Base-by-base conservation (phyloP, 2,888 invertebrate genomes). In the Nomada ruficornis region DNA sequence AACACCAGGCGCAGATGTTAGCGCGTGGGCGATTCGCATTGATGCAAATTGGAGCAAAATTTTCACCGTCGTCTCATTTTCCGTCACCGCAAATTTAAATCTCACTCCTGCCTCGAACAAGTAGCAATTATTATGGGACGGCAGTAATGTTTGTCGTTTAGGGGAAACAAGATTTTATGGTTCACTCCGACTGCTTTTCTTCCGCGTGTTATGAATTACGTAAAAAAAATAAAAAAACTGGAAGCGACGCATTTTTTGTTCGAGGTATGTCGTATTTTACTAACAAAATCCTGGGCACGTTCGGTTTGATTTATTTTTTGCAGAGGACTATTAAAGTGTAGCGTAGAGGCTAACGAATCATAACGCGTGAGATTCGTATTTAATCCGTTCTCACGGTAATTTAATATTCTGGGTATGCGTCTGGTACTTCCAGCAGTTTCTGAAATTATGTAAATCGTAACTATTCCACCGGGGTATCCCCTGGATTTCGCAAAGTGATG, bases 311-410 rank as follows among this genome's bases (percentile, higher is more conserved):
- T 63, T 64, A 64, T 63, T 72, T 36, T 72, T n/a, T 52, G 42
- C 10, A 11, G 20, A 42, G 71, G 63, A 72, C 54, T 64, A 64
- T 23, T 18, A 63, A 18, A 50, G 20, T 9, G 29, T 20, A 47
- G 42, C 36, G 26, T 18, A 20, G 42, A 15, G 26, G 50, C 60
- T 71, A 42, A 54, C 55, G 64, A 67, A 62, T 62, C 26, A 18
- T 26, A 42, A 47, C 20, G 55, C 54, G 23, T 52, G n/a, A 18
- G 47, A 67, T 68, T 55, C 67, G 52, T 62, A 62, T 68, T 68
- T 78, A 78, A 78, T 79, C 80, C 55, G 18, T 79, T 79, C 69
- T 26, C 68, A 20, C 47, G 68, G 23, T 62, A 55, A 78, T 78
- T 79, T 68, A 55, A 78, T 78, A 79, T 79, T 78, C 62, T 13